A percentile compares a stretch with the other conserved stretches of the same genome.
phyloP scores from a whole-genome alignment of 2,888 invertebrate species.

The Alloplasta piceator region DNA sequence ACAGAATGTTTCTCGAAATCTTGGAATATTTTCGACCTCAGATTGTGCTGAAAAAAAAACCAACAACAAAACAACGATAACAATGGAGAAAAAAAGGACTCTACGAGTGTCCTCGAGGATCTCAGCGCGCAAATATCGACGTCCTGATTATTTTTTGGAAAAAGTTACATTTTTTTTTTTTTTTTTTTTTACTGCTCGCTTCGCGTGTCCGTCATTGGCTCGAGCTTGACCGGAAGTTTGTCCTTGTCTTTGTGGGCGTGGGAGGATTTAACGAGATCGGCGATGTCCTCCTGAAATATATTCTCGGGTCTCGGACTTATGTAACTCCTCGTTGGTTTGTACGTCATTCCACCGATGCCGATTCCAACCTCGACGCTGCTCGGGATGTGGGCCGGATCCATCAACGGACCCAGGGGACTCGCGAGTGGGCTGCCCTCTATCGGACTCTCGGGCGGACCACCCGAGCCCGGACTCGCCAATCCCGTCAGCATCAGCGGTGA shows the following conservation, averaged over 20 bases:
- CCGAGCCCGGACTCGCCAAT: conserved; percentile 83
- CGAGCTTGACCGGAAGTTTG: conserved; percentile 88
- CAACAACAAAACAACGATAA: conserved; percentile 9
- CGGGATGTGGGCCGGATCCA: conserved; percentile 85
- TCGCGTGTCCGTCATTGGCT: conserved; percentile 87
- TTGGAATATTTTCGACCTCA: conserved; percentile 25
- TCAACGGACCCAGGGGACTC: conserved; percentile 87
- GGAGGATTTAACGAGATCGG: conserved; percentile 86
- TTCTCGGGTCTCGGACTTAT: conserved; percentile 86
- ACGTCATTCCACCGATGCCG: conserved; percentile 87
- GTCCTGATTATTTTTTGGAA: neutral
- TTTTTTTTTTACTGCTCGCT: conserved; percentile 84
- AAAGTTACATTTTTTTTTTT: neutral
- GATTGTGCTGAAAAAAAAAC: neutral
- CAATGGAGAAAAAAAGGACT: conserved; percentile 15
- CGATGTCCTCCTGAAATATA: conserved; percentile 87
- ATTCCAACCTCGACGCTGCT: conserved; percentile 85
- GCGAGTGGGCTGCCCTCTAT: conserved; percentile 87
- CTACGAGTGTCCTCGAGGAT: conserved; percentile 23
- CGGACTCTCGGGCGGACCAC: conserved; percentile 85
- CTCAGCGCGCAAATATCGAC: neutral
- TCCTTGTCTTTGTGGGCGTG: conserved; percentile 82
- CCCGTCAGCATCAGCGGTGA: conserved; percentile 83
- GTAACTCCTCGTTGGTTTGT: conserved; percentile 87
- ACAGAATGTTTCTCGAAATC: conserved; percentile 49